A percentile compares a stretch with the other conserved stretches of the same genome.
Conservation (phyloP, 2,888 invertebrate genomes). For the Girardia tigrina region DNA sequence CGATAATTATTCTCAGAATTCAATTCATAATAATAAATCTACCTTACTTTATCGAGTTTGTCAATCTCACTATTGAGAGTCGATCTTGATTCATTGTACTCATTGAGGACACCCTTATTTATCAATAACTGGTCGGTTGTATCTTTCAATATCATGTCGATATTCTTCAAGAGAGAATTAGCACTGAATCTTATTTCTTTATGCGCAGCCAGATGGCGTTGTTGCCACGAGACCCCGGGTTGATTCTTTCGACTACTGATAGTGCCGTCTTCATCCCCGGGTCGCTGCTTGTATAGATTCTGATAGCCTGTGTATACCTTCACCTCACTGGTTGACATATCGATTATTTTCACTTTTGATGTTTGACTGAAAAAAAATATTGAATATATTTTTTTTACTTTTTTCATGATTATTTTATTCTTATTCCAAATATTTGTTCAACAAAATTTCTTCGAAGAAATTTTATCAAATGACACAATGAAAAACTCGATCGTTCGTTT, state of each 20-base stretch:
- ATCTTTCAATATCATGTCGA: conserved; percentile 11
- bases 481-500: no score
- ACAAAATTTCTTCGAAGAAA: no score
- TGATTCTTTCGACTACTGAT: not conserved
- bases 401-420: no score
- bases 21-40: no score
- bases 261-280: not conserved
- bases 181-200: conserved; percentile 11
- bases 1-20: no score
- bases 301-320: conserved; percentile 56
- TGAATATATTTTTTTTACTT: no score
- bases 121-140: not conserved
- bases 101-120: not conserved
- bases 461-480: no score
- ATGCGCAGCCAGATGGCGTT: not conserved
- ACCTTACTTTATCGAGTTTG: conserved; percentile 17
- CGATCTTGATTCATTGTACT: not conserved
- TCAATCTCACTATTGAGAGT: conserved; percentile 16
- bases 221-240: not conserved
- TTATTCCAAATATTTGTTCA: no score
- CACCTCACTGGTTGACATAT: conserved; percentile 91
- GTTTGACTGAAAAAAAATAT: no score
- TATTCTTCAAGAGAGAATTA: not conserved
- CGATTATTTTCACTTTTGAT: conserved; percentile 79
- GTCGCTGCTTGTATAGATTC: conserved; percentile 21